A percentile compares a stretch with the other conserved stretches of the same genome.
Evolutionary conservation across 2,797 vertebrate genomes (phyloP).

Genomic region (Pyrocephalus nanus): DNA sequence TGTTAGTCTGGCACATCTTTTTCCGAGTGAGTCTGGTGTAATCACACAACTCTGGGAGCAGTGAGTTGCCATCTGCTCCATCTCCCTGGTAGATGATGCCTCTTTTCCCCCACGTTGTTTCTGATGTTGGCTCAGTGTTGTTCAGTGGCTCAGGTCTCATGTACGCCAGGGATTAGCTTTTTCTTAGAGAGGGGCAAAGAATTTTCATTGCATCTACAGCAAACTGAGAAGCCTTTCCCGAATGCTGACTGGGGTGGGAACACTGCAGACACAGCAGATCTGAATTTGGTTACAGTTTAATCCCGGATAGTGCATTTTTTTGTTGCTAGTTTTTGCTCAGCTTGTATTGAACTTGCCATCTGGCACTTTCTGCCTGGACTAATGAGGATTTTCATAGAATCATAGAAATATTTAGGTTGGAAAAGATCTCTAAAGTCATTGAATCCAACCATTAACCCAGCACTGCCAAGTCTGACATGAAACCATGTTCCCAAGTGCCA

Average conservation of each 20-base stretch:
- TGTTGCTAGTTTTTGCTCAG: constrained; percentile 5
- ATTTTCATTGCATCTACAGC: neutral
- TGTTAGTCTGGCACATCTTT: neutral
- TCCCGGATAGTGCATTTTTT: neutral
- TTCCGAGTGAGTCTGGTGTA: neutral
- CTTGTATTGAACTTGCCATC: constrained; percentile 9
- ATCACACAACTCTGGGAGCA: neutral
- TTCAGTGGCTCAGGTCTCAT: neutral
- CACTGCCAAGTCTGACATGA: neutral
- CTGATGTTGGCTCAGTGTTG: neutral
- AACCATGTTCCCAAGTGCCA: neutral
- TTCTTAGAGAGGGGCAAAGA: neutral
- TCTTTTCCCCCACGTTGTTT: neutral
- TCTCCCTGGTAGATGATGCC: neutral
- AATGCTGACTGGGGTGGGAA: neutral
- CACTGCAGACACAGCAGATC: constrained; percentile 38
- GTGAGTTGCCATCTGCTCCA: neutral
- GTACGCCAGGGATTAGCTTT: neutral
- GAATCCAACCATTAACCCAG: neutral
- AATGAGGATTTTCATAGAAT: neutral
- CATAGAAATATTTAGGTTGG: neutral
- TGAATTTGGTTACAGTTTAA: constrained; percentile 44
- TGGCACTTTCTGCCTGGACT: constrained; percentile 10
- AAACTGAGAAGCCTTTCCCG: neutral
- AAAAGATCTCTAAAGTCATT: neutral